Conservation (phyloP, 2,888 invertebrate species). For the Mystacides longicornis region DNA sequence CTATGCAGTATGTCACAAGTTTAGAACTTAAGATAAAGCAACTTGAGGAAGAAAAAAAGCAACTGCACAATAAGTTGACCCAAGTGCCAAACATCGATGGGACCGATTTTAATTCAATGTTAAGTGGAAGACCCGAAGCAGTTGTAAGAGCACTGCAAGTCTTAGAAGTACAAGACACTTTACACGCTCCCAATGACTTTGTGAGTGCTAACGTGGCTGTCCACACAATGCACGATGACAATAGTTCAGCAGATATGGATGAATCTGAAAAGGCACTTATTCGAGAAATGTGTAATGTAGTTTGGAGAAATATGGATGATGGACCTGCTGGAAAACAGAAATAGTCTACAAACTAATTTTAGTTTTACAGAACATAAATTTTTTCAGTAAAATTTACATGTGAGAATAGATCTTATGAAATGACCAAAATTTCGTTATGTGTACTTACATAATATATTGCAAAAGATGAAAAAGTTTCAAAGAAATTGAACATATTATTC, state of each 20-base stretch:
- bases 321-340: constrained; percentile 49
- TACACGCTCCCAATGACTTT: constrained; percentile 49
- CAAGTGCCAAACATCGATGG: constrained; percentile 34
- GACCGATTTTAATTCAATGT: constrained; percentile 28
- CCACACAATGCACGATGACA: constrained; percentile 25
- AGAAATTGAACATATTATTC: no score
- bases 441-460: no score
- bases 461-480: no score
- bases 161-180: constrained; percentile 80
- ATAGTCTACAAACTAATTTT: not conserved
- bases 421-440: no score
- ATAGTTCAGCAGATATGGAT: constrained; percentile 56
- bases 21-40: constrained; percentile 81
- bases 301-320: constrained; percentile 85
- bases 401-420: no score
- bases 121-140: constrained; percentile 76
- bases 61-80: constrained; percentile 46
- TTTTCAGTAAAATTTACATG: no score
- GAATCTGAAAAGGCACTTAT: constrained; percentile 89
- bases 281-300: constrained; percentile 93
- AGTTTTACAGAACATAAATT: no score
- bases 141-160: constrained; percentile 90
- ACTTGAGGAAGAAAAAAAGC: constrained; percentile 71
- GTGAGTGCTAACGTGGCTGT: constrained; percentile 42
- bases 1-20: constrained; percentile 84